Conservation (phyloP, 1,140 invertebrate species). For the Hypothenemus hampei region DNA sequence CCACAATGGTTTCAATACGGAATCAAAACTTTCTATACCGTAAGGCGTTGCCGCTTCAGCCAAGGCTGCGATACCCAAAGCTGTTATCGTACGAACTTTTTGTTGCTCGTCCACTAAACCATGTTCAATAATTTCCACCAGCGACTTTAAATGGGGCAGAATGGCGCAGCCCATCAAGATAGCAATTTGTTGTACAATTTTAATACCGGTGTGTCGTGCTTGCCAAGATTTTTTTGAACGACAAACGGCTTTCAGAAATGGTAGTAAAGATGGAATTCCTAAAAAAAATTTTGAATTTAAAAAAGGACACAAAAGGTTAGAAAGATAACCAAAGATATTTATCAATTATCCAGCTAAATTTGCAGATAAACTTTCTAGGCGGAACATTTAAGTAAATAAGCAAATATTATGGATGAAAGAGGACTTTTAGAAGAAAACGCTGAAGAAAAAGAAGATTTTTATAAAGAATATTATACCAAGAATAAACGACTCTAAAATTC, state of each 20-base stretch:
- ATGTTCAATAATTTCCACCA: constrained; percentile 99
- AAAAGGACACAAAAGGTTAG: not conserved
- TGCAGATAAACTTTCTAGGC: too few species aligned
- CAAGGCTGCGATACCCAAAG: constrained; percentile 94
- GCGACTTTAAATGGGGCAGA: constrained; percentile 92
- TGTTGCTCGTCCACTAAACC: constrained; percentile 85
- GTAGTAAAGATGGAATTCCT: constrained; percentile 92
- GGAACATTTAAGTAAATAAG: too few species aligned
- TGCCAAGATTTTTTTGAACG: constrained; percentile 99
- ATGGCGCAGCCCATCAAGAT: constrained; percentile 99
- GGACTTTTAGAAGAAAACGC: too few species aligned
- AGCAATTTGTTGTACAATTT: constrained; percentile 99
- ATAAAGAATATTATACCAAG: too few species aligned
- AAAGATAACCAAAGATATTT: too few species aligned
- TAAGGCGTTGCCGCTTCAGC: constrained; percentile 98
- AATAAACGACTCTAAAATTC: too few species aligned
- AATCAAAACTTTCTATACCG: constrained; percentile 99
- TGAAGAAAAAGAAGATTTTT: too few species aligned
- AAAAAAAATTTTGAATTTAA: constrained; percentile 2
- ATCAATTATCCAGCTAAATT: too few species aligned
- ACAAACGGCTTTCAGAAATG: constrained; percentile 99
- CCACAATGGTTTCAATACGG: constrained; percentile 98
- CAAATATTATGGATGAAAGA: too few species aligned
- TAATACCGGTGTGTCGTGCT: constrained; percentile 98
- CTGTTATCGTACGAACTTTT: constrained; percentile 95